Evolutionary conservation across 1,140 invertebrate species (phyloP), one percentile per base, ranked within the genome.

Genomic region (Ceratina australensis): DNA sequence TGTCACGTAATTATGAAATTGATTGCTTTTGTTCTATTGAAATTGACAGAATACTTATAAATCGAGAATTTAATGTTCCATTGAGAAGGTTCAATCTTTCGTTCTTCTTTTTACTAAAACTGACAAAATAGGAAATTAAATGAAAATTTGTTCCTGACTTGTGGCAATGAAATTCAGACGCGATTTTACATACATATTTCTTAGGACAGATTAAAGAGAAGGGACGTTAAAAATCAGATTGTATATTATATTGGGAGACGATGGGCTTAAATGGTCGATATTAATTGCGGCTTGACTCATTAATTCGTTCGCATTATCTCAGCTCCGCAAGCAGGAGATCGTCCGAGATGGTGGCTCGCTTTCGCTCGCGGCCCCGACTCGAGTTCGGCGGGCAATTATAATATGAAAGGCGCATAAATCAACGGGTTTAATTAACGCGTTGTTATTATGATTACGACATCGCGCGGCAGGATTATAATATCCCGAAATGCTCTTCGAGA

Each of bases 361-460:
- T 69, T 79, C 72, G 73, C 81, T 75, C 85, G 56, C 78, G 59
- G 79, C 63, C 63, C 81, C 82, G 84, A 87, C 84, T 89, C 86
- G 87, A 90, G 90, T 91, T 91, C 86, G 88, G 89, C 82, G 87
- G 86, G 90, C 88, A 92, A 91, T 92, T 92, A 91, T 88, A 92
- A 92, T 92, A 91, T 92, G 91, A 91, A 92, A 91, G 89, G 89
- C 88, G 83, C 88, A 87, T 90, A 89, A 91, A 90, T 91, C 90
- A 90, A 86, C 87, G 80, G 86, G 87, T 90, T 91, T 90, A 90
- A 90, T 91, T 91, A 90, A 89, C 88, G 89, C 89, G 87, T 91
- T 91, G 90, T 91, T 91, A 90, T 91, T 90, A 91, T 91, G 87
- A 90, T 90, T 86, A 88, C 87, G 84, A 88, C 88, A 84, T 82